Percentiles rank a stretch among this genome's conserved stretches.
phyloP scores from a whole-genome alignment of 2,888 invertebrate genomes.

The Agelastica alni region DNA sequence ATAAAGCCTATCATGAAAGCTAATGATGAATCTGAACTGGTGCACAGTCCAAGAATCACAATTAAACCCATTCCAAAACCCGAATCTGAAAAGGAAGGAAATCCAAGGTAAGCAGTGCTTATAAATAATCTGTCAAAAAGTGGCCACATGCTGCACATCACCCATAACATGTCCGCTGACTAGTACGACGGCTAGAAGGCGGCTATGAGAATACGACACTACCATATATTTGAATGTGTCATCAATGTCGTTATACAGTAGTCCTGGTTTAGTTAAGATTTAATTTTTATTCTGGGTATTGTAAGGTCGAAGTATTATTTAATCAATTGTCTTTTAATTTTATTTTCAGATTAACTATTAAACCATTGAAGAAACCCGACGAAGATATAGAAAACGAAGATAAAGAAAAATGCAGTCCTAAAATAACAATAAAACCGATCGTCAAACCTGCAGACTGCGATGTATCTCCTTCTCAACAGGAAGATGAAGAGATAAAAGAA shows the following conservation, averaged over 20 bases:
- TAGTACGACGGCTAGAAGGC: no score
- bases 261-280: no score
- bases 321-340: no score
- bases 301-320: no score
- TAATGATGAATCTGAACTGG: constrained; percentile 37
- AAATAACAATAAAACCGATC: constrained; percentile 65
- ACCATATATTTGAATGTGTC: background rate
- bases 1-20: constrained; percentile 59
- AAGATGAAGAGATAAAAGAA: constrained; percentile 52
- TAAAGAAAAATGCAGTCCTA: constrained; percentile 45
- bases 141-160: no score
- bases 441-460: constrained; percentile 56
- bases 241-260: no score
- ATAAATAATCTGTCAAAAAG: no score
- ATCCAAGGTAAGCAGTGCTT: constrained; percentile 19
- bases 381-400: constrained; percentile 52
- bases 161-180: no score
- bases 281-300: no score
- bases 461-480: constrained; percentile 48
- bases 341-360: constrained; percentile 56
- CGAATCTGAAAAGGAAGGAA: constrained; percentile 32
- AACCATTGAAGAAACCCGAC: constrained; percentile 58
- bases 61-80: constrained; percentile 64
- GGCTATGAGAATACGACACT: no score
- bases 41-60: constrained; percentile 59